Evolutionary conservation across 2,113 vertebrate genomes (phyloP), one percentile per base, ranked within the genome.

Genomic region (Chaetorhynchus papuensis): DNA sequence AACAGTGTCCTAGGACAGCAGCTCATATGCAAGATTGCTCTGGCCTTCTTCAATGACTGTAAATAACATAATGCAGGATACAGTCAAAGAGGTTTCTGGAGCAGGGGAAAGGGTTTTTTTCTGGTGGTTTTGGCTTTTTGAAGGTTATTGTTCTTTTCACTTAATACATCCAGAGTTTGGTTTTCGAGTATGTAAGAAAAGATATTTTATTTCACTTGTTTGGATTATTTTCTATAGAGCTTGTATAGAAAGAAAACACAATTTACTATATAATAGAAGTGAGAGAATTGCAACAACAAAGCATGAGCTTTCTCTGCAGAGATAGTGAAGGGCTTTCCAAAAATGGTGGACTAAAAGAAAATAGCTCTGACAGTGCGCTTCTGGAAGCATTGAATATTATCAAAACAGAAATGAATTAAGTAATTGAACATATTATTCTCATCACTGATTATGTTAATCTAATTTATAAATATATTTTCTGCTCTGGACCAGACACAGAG

Each of bases 381-480:
- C 69, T 86, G 65, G 68, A 86, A 87, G 61, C 53, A 78, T 68
- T 53, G 44, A 64, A 78, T 66, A 78, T 75, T 75, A 90, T 60
- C 64, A 75, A 94, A 92, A 66, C 68, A 93, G 60, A 95, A 96
- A 26, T 41, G 31, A 92, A 68, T 94, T 71, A 89, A 95, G 42
- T 93, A 81, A 94, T 89, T 90, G 47, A 81, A 89, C 76, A n/a
- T 88, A 75, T 93, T 89, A 49, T 90, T 92, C 49, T 81, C 49
- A 86, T 90, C 83, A 84, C 72, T 90, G 52, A 83, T 83, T 68
- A 92, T 35, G 31, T 37, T 94, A 90, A 87, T 92, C 90, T 93
- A 96, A 94, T 94, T 92, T 87, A 70, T 77, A 92, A 94, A 75
- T 90, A 39, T 7, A n/a, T 89, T 35, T 90, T 90, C 71, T 92